Evolutionary conservation across 2,113 vertebrate genomes (phyloP).

Genomic region (Salvator merianae): DNA sequence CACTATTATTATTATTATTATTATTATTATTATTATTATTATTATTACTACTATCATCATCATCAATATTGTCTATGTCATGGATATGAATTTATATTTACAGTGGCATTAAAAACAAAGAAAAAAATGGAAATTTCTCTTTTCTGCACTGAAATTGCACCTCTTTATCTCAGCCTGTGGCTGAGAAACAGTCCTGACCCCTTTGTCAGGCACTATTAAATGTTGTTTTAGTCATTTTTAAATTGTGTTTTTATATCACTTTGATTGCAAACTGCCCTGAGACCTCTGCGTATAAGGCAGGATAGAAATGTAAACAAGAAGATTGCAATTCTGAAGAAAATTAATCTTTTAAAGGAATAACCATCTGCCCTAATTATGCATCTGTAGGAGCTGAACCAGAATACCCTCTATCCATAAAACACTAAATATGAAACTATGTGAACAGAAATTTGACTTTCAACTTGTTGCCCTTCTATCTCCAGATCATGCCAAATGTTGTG

Average conservation of each 20-base stretch:
- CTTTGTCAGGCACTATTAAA: not conserved
- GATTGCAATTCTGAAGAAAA: not conserved
- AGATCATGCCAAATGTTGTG: slow-evolving; percentile 25
- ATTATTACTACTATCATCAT: not conserved
- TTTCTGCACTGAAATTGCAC: no score
- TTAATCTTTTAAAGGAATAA: slow-evolving; percentile 35
- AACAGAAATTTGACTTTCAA: slow-evolving; percentile 20
- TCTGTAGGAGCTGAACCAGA: slow-evolving; percentile 26
- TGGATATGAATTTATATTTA: slow-evolving; percentile 17
- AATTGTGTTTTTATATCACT: no score
- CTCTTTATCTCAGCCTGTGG: not conserved
- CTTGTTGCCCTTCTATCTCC: slow-evolving; percentile 24
- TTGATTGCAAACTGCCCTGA: no score
- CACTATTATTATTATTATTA: not conserved
- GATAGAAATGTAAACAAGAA: not conserved
- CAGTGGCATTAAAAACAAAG: not conserved
- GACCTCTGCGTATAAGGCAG: no score
- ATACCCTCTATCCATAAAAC: rapidly evolving
- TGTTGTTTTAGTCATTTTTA: no score
- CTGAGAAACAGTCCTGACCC: not conserved
- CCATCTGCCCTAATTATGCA: slow-evolving; percentile 11
- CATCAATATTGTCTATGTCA: not conserved
- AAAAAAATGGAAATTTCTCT: not conserved
- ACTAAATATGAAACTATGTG: slow-evolving; percentile 37
- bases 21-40: no score